Conservation (phyloP, 2,888 invertebrate species). For the Rhodophaea formosa region DNA sequence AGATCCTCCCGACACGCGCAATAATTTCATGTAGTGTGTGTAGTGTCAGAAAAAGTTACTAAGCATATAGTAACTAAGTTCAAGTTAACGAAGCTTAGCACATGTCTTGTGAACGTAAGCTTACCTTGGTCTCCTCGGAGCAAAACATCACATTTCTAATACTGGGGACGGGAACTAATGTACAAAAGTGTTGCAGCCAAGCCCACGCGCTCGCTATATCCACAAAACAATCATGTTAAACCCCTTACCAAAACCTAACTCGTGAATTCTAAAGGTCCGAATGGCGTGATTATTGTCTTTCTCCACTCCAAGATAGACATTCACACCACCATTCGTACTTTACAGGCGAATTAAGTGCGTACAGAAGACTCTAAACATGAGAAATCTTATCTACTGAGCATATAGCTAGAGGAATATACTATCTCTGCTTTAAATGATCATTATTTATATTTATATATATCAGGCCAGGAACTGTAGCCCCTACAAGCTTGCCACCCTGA, state of each 20-base stretch:
- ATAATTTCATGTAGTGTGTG: no score
- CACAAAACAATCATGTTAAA: background rate
- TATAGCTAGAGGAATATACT: background rate
- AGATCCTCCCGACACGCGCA: no score
- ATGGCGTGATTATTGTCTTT: no score
- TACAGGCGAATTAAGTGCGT: background rate
- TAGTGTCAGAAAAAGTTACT: no score
- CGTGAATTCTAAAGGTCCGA: no score
- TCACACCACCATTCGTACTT: no score
- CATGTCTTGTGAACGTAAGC: background rate
- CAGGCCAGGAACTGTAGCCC: no score
- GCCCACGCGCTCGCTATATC: conserved; percentile 4
- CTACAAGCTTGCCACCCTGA: no score
- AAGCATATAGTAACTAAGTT: background rate
- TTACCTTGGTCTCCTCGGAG: conserved; percentile 8
- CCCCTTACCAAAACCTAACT: no score
- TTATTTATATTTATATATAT: no score
- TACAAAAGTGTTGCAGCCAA: conserved; percentile 8
- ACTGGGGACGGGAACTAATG: conserved; percentile 15
- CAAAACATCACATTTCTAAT: conserved; percentile 16
- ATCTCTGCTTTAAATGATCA: background rate
- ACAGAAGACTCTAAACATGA: background rate
- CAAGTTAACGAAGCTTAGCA: background rate
- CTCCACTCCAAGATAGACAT: no score
- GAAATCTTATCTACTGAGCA: conserved; percentile 1